Evolutionary conservation across 2,888 invertebrate genomes (phyloP), one percentile per base, ranked within the genome.

Genomic region (Phanerotoma sp.): DNA sequence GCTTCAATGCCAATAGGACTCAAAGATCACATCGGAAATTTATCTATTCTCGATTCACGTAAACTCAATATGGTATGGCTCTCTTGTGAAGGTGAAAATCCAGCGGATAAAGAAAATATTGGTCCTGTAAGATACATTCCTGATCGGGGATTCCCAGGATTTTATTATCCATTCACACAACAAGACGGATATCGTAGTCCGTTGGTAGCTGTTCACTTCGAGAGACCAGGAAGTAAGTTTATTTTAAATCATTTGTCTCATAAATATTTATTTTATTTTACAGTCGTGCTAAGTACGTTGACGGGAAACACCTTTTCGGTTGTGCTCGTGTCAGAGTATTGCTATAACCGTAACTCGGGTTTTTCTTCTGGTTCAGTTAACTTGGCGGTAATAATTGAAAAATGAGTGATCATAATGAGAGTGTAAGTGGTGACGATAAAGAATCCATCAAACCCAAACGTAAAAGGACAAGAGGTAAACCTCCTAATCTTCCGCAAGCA

Each of bases 31-130:
- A 91, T 93, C 67, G 77, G 73, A 28, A 79, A 81, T 35, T 79
- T 81, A 64, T 82, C 78, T 67, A 78, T 73, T 69, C 81, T 70
- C 25, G 71, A 66, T 56, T 62, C 67, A 54, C 78, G 79, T 18
- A 72, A 90, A 85, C 78, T 90, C 58, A 87, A 91, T 72, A 91
- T 91, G 67, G 85, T 96, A 63, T 96, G 95, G 89, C 86, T 98
- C 10, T 90, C 93, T 4, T 98, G 97, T 76, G 88, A 92, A 69
- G 97, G 97, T 46, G 96, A 96, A 82, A 93, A 91, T 78, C 91
- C 94, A 1, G 91, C 93, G 1, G 96, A 97, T 79, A 82, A 88
- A 57, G 97, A 97, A 78, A 93, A 95, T 77, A 84, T 96, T 62
- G 96, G 96, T 1, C 86, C 88, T 2, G 82, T 96, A 60, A 81